Evolutionary conservation across 2,797 vertebrate species (phyloP).

Genomic region (Sandelia bainsii): DNA sequence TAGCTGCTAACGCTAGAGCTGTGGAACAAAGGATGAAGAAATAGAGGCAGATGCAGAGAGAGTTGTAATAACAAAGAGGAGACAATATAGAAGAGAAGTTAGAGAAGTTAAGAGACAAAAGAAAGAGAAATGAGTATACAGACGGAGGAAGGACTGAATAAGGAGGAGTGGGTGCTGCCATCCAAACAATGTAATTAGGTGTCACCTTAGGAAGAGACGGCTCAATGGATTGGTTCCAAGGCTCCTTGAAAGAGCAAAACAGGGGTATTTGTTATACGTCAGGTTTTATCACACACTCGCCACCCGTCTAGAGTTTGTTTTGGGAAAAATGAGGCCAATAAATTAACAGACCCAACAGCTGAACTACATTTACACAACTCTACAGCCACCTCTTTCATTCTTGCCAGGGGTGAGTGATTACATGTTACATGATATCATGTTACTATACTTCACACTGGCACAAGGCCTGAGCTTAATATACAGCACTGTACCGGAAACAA

Average conservation of each 20-base stretch:
- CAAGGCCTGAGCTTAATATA: conserved; percentile 30
- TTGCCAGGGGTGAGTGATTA: conserved; percentile 14
- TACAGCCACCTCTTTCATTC: conserved; percentile 39
- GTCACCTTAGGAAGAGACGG: conserved; percentile 83
- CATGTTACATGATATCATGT: no score
- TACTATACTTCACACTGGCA: conserved; percentile 30
- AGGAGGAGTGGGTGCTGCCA: conserved; percentile 61
- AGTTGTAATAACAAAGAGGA: conserved; percentile 17
- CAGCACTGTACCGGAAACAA: conserved; percentile 34
- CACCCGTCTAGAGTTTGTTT: conserved; percentile 78
- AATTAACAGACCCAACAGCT: conserved; percentile 72
- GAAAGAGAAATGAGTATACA: conserved; percentile 38
- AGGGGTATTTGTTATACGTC: conserved; percentile 84
- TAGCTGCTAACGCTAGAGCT: conserved; percentile 65
- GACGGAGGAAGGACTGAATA: conserved; percentile 39
- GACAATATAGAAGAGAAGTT: conserved; percentile 34
- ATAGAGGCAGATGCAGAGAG: conserved; percentile 19
- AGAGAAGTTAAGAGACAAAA: conserved; percentile 38
- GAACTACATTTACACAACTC: conserved; percentile 62
- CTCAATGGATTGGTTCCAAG: conserved; percentile 83
- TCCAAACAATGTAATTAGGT: conserved; percentile 88
- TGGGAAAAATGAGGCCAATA: conserved; percentile 76
- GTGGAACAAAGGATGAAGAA: conserved; percentile 33
- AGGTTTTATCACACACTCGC: conserved; percentile 70
- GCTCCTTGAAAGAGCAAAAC: conserved; percentile 85